Conservation (phyloP, 1,140 invertebrate genomes). For the Idris sp. region DNA sequence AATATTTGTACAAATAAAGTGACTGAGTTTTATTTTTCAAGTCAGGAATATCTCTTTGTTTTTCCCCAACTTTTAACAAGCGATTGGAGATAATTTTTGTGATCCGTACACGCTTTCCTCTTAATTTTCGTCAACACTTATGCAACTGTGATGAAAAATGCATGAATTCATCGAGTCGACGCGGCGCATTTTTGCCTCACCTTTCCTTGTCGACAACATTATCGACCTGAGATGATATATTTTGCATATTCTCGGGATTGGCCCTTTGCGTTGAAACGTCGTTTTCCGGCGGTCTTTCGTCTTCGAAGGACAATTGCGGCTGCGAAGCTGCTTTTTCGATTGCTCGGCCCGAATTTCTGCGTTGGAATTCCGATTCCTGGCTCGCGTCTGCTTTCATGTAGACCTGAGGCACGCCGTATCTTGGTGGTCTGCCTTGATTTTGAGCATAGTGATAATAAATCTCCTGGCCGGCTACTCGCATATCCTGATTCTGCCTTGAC, state of each 20-base stretch:
- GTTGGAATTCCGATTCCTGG: constrained; percentile 70
- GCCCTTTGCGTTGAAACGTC: constrained; percentile 55
- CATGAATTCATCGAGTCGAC: constrained; percentile 23
- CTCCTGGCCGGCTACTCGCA: constrained; percentile 68
- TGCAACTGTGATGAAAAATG: constrained; percentile 33
- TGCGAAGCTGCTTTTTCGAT: constrained; percentile 81
- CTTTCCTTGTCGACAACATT: constrained; percentile 67
- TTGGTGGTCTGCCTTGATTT: constrained; percentile 64
- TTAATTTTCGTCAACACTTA: constrained; percentile 22
- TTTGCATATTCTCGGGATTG: constrained; percentile 64
- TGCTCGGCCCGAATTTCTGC: constrained; percentile 66
- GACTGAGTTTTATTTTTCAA: too few species aligned
- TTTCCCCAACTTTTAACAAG: constrained; percentile 3
- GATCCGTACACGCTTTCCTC: background rate
- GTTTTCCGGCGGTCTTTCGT: constrained; percentile 67
- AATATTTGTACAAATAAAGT: too few species aligned
- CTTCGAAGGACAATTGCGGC: constrained; percentile 82
- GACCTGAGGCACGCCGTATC: constrained; percentile 68
- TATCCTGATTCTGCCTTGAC: constrained; percentile 69
- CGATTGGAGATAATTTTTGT: background rate
- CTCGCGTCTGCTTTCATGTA: constrained; percentile 70
- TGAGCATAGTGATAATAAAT: constrained; percentile 73
- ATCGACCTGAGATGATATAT: constrained; percentile 61
- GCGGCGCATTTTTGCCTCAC: constrained; percentile 37
- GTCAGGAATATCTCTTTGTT: too few species aligned